Conservation (phyloP, 2,113 vertebrate species). For the Pachycephala philippinensis region DNA sequence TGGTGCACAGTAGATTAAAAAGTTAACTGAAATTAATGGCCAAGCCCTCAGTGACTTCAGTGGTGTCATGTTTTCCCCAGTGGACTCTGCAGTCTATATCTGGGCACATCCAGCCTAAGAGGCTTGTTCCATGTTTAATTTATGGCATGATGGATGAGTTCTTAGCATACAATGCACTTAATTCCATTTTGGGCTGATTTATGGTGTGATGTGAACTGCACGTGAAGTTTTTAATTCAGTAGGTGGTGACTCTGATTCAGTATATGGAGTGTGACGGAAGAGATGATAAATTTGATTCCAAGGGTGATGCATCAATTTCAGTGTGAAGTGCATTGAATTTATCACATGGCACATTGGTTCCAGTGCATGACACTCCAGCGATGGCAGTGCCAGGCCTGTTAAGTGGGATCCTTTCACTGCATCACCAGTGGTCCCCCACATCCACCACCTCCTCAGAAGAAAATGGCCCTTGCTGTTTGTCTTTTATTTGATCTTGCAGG, state of each 20-base stretch:
- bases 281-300: slow-evolving; percentile 57
- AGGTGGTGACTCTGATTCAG: slow-evolving; percentile 59
- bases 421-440: background rate
- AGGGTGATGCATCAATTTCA: slow-evolving; percentile 53
- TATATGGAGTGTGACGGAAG: slow-evolving; percentile 30
- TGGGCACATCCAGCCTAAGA: slow-evolving; percentile 4
- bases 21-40: background rate
- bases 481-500: background rate
- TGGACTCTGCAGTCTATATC: background rate
- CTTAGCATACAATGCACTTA: slow-evolving; percentile 62
- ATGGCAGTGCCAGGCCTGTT: background rate
- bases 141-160: slow-evolving; percentile 50
- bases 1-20: background rate
- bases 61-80: background rate
- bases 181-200: slow-evolving; percentile 66
- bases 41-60: background rate
- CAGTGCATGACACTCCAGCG: background rate
- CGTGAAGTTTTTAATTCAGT: slow-evolving; percentile 66
- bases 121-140: slow-evolving; percentile 51
- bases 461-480: background rate
- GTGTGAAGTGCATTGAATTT: slow-evolving; percentile 17
- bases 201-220: slow-evolving; percentile 50
- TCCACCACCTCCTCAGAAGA: background rate
- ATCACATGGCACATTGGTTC: background rate
- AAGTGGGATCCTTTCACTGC: background rate